Conservation (phyloP, 1,140 invertebrate species). For the Meloidogyne exigua region DNA sequence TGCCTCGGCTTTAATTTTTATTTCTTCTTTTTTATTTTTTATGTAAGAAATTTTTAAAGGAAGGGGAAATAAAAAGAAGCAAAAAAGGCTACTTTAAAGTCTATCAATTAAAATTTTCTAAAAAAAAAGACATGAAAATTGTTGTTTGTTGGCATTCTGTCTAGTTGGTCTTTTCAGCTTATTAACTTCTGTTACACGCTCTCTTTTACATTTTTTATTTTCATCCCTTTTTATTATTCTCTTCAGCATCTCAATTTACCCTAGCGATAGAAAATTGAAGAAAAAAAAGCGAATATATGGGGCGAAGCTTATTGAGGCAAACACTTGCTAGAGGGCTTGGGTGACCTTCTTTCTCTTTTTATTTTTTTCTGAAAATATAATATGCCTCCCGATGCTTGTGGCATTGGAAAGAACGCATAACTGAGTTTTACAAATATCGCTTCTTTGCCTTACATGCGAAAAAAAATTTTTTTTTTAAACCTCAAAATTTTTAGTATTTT, state of each 20-base stretch:
- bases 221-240: not conserved
- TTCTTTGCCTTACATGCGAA: not conserved
- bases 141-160: too few relatives aligned
- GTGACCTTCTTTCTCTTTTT: not conserved
- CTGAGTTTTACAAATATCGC: not conserved
- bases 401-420: not conserved
- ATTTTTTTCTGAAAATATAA: not conserved
- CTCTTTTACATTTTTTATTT: not conserved
- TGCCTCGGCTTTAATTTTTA: too few relatives aligned
- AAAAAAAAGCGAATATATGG: not conserved
- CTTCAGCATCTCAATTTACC: not conserved
- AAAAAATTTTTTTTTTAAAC: not conserved
- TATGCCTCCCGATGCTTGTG: not conserved
- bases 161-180: too few relatives aligned
- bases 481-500: too few relatives aligned
- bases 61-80: too few relatives aligned
- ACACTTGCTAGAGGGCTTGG: not conserved
- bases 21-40: too few relatives aligned
- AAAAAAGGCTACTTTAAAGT: too few relatives aligned
- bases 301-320: not conserved
- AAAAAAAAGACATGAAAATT: too few relatives aligned
- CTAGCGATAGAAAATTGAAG: not conserved
- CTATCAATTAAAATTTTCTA: too few relatives aligned
- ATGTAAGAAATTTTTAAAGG: too few relatives aligned
- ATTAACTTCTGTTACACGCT: too few relatives aligned